phyloP scores from a whole-genome alignment of 2,113 vertebrate species.

The Clupea harengus region DNA sequence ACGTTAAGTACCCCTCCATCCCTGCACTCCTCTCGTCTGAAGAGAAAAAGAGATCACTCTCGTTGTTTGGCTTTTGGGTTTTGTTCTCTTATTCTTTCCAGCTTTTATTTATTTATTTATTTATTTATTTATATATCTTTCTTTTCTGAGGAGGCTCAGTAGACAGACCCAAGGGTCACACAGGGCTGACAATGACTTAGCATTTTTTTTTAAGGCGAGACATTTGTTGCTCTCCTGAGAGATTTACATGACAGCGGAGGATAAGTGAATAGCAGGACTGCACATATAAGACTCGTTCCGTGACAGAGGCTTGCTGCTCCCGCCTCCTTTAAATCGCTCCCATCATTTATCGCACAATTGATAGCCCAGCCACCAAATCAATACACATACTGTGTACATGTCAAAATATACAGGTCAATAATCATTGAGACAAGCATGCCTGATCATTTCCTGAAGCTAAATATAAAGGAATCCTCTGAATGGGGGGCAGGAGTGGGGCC shows the following conservation, averaged over 20 bases:
- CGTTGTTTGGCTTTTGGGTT: not conserved
- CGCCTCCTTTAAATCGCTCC: not conserved
- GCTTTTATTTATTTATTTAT: not conserved
- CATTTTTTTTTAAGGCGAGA: not conserved
- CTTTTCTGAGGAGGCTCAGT: not conserved
- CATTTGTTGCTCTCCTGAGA: not conserved
- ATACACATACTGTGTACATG: not conserved
- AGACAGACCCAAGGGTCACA: not conserved
- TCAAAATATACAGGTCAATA: not conserved
- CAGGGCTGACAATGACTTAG: not conserved
- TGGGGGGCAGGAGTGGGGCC: not conserved
- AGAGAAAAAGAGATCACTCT: not conserved
- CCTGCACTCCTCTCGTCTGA: slow-evolving; percentile 27
- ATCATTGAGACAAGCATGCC: not conserved
- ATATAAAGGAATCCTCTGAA: not conserved
- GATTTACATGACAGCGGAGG: not conserved
- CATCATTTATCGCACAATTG: not conserved
- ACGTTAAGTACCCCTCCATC: slow-evolving; percentile 37
- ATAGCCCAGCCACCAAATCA: not conserved
- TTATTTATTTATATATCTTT: not conserved
- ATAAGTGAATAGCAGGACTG: not conserved
- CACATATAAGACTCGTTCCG: not conserved
- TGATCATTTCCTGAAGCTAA: not conserved
- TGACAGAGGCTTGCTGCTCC: not conserved
- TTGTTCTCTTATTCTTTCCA: slow-evolving; percentile 3